Evolutionary conservation across 2,888 invertebrate genomes (phyloP), one percentile per base, ranked within the genome.

Genomic region (Leucophenga maculata): DNA sequence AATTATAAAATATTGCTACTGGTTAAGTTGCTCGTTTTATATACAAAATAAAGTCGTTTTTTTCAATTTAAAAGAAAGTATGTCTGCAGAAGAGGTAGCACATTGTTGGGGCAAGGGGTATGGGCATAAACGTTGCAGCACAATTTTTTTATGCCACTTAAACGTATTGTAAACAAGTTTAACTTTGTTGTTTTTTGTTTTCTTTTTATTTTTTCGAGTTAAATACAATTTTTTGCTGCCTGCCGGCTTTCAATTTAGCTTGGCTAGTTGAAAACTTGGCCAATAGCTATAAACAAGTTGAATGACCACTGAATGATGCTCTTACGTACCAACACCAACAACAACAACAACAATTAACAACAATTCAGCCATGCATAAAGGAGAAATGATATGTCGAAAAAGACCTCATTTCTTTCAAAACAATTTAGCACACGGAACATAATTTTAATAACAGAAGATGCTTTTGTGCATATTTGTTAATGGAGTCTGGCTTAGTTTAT

Each of bases 41-140:
- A 32, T 59, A 52, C 55, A 20, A 52, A 73, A 75, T 73, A 83
- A 73, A 78, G 78, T 8, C 39, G 39, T 8, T 39, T 39, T 32
- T 75, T 78, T 18, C 75, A 79, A 78, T 76, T 82, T 67, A 82
- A 83, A 80, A 83, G 84, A 80, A 80, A 80, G 79, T 80, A 68
- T 73, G 14, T 65, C 39, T 6, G 6, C 39, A 11, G 39, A 39
- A 39, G 8, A 6, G 11, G 8, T 39, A 26, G 4, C 2, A 26
- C 26, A 26, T 26, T 3, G 26, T 4, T 2, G 2, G 26, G 4
- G 26, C 2, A 26, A 26, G 26, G 26, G 26, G 26, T 2, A 4
- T 3, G 26, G 26, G 26, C 3, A 26, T 3, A 6, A 39, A 39
- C 11, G 3, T 39, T 39, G 8, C 39, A 11, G 39, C 76, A n/a